These are phyloP conservation scores for Drosophila pruinosa DNA, from an alignment of 1,140 invertebrate species.

Conservation along the genomic window DNA sequence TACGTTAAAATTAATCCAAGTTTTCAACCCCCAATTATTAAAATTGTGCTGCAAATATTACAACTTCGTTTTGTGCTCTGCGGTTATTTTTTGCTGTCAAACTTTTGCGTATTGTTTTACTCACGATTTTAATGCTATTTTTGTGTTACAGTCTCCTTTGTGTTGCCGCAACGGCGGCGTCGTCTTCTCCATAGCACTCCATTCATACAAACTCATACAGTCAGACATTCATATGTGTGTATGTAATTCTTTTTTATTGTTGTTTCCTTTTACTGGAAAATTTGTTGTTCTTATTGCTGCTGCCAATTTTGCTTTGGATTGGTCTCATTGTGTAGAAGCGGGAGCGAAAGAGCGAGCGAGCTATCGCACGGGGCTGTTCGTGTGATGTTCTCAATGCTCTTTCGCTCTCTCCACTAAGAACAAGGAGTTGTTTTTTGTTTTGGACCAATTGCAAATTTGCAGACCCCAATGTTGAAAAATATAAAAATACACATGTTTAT, in stretches of 20 bases:
- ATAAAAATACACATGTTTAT: neutral
- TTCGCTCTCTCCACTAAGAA: constrained; percentile 11
- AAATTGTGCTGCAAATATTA: constrained; percentile 39
- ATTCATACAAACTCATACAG: neutral
- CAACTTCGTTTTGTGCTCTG: constrained; percentile 12
- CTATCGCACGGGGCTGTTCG: constrained; percentile 6
- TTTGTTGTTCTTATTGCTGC: constrained; percentile 36
- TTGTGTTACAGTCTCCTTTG: constrained; percentile 45
- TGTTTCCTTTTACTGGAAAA: constrained; percentile 44
- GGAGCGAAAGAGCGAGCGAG: neutral
- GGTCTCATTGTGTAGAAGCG: constrained; percentile 9
- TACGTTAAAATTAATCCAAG: constrained; percentile 23
- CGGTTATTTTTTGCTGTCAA: constrained; percentile 23
- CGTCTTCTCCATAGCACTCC: constrained; percentile 23
- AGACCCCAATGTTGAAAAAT: neutral
- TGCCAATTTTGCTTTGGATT: constrained; percentile 29
- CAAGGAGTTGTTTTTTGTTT: constrained; percentile 23
- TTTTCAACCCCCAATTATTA: constrained; percentile 50
- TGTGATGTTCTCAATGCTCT: constrained; percentile 5
- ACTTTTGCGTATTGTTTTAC: constrained; percentile 22
- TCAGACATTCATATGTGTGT: neutral
- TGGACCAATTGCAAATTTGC: constrained; percentile 19
- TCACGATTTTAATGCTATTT: constrained; percentile 46
- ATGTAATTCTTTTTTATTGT: constrained; percentile 31
- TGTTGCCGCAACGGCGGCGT: constrained; percentile 19